Percentiles rank a stretch among this genome's conserved stretches.
phyloP scores from a whole-genome alignment of 2,113 vertebrate genomes.

The Callithrix jacchus region DNA sequence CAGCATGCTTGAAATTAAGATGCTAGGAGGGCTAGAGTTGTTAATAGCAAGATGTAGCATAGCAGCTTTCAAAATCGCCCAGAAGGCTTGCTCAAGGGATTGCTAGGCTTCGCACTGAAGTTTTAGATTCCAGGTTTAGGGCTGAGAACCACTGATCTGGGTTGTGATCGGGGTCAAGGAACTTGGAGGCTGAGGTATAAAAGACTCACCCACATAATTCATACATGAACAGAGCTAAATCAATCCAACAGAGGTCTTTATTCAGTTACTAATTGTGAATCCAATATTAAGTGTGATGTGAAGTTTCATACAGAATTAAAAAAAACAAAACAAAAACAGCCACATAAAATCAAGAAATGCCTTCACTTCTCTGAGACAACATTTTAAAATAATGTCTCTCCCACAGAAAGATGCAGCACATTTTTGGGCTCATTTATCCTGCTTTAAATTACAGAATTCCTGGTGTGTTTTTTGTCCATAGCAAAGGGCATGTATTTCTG shows the following conservation, averaged over 20 bases:
- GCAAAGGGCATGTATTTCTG: background rate
- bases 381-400: constrained; percentile 26
- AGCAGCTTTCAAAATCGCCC: background rate
- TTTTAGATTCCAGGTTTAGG: constrained; percentile 3
- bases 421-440: background rate
- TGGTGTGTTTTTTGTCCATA: background rate
- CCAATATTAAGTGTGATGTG: background rate
- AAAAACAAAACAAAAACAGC: background rate
- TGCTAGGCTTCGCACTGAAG: background rate
- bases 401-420: background rate
- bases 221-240: background rate
- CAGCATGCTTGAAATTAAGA: background rate
- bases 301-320: background rate
- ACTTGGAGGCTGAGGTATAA: background rate
- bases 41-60: background rate
- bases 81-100: background rate
- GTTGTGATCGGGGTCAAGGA: background rate
- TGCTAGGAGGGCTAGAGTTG: background rate
- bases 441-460: background rate
- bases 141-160: background rate
- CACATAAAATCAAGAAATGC: background rate
- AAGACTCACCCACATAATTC: background rate
- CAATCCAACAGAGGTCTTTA: background rate
- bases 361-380: background rate
- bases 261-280: background rate